These are phyloP conservation scores for Lypha dubia DNA, from an alignment of 2,888 invertebrate genomes.

Conservation along the genomic window DNA sequence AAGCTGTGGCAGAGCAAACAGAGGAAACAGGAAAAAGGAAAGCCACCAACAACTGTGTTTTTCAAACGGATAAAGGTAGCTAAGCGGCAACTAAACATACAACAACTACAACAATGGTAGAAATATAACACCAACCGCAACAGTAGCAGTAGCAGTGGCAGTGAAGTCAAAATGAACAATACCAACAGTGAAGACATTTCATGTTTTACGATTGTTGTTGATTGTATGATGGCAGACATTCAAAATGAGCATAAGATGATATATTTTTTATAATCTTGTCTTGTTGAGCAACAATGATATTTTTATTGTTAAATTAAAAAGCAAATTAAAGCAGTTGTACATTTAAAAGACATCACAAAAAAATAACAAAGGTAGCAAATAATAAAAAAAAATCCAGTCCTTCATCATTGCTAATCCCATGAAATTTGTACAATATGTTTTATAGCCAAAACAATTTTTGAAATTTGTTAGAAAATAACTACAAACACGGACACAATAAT, in stretches of 20 bases:
- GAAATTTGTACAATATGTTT: conserved; percentile 43
- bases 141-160: conserved; percentile 16
- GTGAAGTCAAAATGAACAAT: conserved; percentile 16
- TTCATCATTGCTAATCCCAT: conserved; percentile 45
- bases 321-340: conserved; percentile 24
- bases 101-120: conserved; percentile 28
- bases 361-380: conserved; percentile 33
- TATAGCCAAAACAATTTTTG: conserved; percentile 36
- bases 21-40: conserved; percentile 68
- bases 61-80: conserved; percentile 57
- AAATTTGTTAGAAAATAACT: conserved; percentile 2
- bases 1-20: conserved; percentile 31
- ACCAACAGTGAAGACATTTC: conserved; percentile 33
- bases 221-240: conserved; percentile 49
- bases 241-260: conserved; percentile 53
- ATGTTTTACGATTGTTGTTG: conserved; percentile 27
- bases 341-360: not conserved
- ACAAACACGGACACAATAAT: not conserved
- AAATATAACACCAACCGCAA: conserved; percentile 19
- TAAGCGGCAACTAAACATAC: conserved; percentile 42
- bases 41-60: conserved; percentile 63
- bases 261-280: conserved; percentile 74
- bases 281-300: conserved; percentile 81
- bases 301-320: conserved; percentile 80
- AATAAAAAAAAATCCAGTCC: conserved; percentile 57